Conservation (phyloP, 2,113 vertebrate genomes). For the Chamaea fasciata region DNA sequence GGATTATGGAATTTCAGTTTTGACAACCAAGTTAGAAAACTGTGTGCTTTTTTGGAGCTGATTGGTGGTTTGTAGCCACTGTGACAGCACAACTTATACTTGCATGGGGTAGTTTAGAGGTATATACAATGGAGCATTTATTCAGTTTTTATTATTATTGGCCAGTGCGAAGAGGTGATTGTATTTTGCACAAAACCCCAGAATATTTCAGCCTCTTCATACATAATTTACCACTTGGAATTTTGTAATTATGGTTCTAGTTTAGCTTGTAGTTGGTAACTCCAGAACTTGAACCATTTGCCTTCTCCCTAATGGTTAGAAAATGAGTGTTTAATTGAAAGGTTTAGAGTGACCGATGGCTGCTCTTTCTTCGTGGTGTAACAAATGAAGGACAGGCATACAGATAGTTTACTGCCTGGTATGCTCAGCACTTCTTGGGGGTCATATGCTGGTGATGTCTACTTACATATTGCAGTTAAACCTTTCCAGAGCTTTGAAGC, state of each 20-base stretch:
- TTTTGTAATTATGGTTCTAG: conserved; percentile 36
- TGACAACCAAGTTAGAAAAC: background rate
- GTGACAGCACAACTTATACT: background rate
- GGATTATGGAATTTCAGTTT: background rate
- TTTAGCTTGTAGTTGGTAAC: conserved; percentile 1
- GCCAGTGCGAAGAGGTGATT: background rate
- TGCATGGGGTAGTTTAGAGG: background rate
- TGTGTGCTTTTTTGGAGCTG: background rate
- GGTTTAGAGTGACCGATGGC: background rate
- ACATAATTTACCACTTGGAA: conserved; percentile 21
- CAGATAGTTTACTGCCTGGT: background rate
- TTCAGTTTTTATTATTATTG: conserved; percentile 38
- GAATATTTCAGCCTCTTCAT: background rate
- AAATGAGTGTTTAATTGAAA: conserved; percentile 12
- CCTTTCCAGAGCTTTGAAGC: background rate
- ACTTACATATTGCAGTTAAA: background rate
- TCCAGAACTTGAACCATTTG: background rate
- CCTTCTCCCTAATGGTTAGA: background rate
- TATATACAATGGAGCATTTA: background rate
- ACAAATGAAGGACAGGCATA: background rate
- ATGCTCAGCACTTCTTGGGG: background rate
- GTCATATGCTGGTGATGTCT: background rate
- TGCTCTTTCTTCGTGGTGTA: background rate
- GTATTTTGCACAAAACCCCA: conserved; percentile 1
- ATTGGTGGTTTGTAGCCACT: conserved; percentile 10